A percentile compares a stretch with the other conserved stretches of the same genome.
Conservation (phyloP, 2,888 invertebrate species). For the Erebia ligea region DNA sequence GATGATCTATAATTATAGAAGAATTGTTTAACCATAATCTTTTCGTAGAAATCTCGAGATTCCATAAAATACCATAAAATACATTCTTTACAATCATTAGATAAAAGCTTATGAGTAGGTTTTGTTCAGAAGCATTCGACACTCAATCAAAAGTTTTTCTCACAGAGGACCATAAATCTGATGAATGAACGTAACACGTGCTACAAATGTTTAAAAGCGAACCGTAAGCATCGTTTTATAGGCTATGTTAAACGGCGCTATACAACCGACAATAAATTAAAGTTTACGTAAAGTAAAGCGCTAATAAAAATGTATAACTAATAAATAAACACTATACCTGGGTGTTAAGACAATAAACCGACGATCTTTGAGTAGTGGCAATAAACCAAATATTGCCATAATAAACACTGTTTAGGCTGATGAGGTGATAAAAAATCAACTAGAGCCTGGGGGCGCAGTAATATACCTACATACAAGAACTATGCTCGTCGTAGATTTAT, state of each 20-base stretch:
- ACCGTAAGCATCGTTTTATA: constrained; percentile 81
- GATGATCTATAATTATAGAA: not conserved
- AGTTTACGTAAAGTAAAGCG: constrained; percentile 82
- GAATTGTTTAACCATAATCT: not conserved
- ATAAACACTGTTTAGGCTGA: constrained; percentile 81
- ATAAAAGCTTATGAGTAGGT: not conserved
- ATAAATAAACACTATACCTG: constrained; percentile 83
- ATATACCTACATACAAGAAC: constrained; percentile 37
- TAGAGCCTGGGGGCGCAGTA: constrained; percentile 28
- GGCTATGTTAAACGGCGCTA: constrained; percentile 80
- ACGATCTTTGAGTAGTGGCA: constrained; percentile 76
- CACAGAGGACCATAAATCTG: constrained; percentile 81
- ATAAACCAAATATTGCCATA: constrained; percentile 82
- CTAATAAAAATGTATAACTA: constrained; percentile 83
- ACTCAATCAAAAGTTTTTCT: constrained; percentile 75
- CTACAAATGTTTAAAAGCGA: constrained; percentile 81
- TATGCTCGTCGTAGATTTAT: constrained; percentile 62
- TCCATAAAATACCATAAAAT: not conserved
- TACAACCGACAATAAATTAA: constrained; percentile 81
- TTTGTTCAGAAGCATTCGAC: constrained; percentile 18
- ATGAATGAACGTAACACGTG: constrained; percentile 83
- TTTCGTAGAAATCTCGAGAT: not conserved
- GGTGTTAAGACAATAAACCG: constrained; percentile 79
- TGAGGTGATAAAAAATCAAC: constrained; percentile 64
- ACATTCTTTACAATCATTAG: not conserved